Conservation (phyloP, 2,888 invertebrate species). For the Diabrotica balteata region DNA sequence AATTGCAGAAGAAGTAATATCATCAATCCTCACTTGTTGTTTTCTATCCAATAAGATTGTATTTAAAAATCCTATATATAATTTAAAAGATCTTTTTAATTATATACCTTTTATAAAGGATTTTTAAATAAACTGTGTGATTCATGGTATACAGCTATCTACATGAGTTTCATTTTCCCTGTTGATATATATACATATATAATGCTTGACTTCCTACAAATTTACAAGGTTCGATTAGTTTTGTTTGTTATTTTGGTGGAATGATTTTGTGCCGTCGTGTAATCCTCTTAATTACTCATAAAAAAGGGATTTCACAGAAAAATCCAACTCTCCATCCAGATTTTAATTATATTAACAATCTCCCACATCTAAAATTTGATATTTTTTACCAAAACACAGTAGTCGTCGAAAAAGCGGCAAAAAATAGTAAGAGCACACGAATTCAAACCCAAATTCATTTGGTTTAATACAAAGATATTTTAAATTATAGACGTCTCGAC, state of each 20-base stretch:
- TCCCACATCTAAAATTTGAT: conserved; percentile 1
- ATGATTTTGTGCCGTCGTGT: neutral
- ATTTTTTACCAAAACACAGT: neutral
- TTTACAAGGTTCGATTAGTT: no score
- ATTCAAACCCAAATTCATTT: conserved; percentile 42
- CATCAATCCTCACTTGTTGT: no score
- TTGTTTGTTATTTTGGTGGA: neutral
- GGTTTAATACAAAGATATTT: conserved; percentile 35
- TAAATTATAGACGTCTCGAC: conserved; percentile 34
- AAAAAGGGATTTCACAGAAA: neutral
- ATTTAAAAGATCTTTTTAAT: no score
- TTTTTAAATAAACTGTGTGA: no score
- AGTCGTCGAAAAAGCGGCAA: conserved; percentile 8
- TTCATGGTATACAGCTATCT: no score
- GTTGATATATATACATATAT: no score
- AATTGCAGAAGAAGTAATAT: no score
- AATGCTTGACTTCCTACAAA: no score
- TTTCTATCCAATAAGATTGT: no score
- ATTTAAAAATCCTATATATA: no score
- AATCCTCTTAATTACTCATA: conserved; percentile 3
- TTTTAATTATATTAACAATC: conserved; percentile 1
- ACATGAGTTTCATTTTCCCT: no score
- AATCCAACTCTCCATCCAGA: neutral
- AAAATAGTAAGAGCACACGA: conserved; percentile 13
- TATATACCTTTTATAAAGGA: no score